Evolutionary conservation across 2,113 vertebrate genomes (phyloP).

Genomic region (Colossoma macropomum): DNA sequence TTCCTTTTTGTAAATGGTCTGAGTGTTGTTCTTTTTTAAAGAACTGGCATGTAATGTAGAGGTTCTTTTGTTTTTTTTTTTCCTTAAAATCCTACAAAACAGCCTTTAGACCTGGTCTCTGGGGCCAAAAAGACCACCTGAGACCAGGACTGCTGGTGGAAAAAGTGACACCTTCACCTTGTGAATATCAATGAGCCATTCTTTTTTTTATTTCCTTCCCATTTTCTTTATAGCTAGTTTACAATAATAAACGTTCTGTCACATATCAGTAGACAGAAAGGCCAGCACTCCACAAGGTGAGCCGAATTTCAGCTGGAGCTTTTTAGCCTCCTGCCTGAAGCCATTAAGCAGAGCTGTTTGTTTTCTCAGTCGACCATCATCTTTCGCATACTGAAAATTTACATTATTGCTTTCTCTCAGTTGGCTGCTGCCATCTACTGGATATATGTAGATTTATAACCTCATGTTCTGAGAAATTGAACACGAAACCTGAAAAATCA

Average conservation of each 20-base stretch:
- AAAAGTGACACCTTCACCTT: not conserved
- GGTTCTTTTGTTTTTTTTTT: no score
- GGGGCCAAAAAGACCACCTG: no score
- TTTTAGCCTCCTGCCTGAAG: conserved; percentile 18
- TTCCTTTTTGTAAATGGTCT: no score
- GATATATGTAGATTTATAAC: not conserved
- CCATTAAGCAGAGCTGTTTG: conserved; percentile 36
- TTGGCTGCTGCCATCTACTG: not conserved
- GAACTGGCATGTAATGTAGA: no score
- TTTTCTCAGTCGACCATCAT: conserved; percentile 13
- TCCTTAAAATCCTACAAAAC: no score
- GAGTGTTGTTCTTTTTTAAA: no score
- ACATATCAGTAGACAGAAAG: conserved; percentile 30
- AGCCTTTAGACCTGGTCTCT: not conserved
- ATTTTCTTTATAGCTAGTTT: not conserved
- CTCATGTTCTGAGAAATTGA: not conserved
- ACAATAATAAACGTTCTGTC: conserved; percentile 18
- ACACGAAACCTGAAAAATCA: not conserved
- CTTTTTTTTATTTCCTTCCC: not conserved
- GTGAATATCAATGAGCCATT: conserved; percentile 12
- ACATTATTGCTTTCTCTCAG: conserved; percentile 18
- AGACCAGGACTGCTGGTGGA: no score
- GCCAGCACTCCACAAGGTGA: conserved; percentile 29
- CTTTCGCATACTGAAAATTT: conserved; percentile 25
- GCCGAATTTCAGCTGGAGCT: conserved; percentile 1